Evolutionary conservation across 2,888 invertebrate genomes (phyloP), one percentile per base, ranked within the genome.

Genomic region (Spicauda simplicius): DNA sequence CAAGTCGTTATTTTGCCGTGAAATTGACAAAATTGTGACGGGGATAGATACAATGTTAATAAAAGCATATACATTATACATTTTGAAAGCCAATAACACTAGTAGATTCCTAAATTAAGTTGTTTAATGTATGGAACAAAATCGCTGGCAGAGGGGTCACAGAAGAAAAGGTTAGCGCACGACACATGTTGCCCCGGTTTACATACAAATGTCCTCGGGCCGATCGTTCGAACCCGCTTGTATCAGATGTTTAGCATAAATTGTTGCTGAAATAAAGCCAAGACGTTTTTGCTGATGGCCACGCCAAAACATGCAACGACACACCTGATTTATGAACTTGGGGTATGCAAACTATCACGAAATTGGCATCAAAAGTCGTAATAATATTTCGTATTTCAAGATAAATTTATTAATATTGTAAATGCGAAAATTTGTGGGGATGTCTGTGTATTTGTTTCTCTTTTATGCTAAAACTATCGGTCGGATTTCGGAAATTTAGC

Each of bases 161-260:
- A 58, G 37, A 53, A 54, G 55, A 54, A 55, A 60, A 55, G 55
- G 54, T 55, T 55, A 57, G 37, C 60, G 73, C 73, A 69, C 75
- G 72, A 79, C 86, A 86, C 77, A 83, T 86, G 85, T 79, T 79
- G 77, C 77, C 69, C 75, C 75, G 75, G 80, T 86, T 87, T 87
- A 82, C 86, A 87, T 87, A 84, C 79, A 81, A 85, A 87, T 85
- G 81, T 77, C 77, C 25, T 72, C 69, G 79, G 80, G 78, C 74
- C 79, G 77, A 81, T 79, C 83, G 84, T 81, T 83, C 81, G 79
- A 81, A 80, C 80, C 82, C 78, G 78, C 82, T 83, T 87, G 83
- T 81, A 84, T 87, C 85, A 85, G 78, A 81, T 82, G 83, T 83
- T 87, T 84, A 84, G 85, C 86, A 87, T 87, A 85, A 83, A 84